Evolutionary conservation across 2,113 vertebrate genomes (phyloP).

Genomic region (Rhinopomastus cyanomelas): DNA sequence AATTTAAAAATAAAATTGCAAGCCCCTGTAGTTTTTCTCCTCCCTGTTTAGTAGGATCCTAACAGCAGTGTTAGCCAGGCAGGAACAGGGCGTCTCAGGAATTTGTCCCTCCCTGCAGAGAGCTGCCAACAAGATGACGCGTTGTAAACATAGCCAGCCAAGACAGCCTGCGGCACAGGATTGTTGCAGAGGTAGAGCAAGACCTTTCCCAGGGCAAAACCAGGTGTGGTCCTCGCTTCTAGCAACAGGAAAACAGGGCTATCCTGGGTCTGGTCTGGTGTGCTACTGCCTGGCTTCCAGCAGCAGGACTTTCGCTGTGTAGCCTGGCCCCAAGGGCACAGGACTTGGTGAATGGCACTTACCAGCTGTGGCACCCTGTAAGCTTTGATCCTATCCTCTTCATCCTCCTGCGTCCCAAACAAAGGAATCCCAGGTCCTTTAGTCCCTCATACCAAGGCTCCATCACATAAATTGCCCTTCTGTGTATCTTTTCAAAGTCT

Average conservation of each 20-base stretch:
- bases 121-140: constrained; percentile 41
- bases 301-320: not conserved
- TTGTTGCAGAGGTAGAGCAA: constrained; percentile 1
- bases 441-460: not conserved
- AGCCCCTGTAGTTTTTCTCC: not conserved
- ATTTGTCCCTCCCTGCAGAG: constrained; percentile 19
- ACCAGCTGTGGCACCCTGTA: not conserved
- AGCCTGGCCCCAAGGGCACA: not conserved
- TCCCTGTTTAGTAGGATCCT: not conserved
- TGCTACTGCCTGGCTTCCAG: not conserved
- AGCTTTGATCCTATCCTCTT: not conserved
- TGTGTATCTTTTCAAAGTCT: not conserved
- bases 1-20: not conserved
- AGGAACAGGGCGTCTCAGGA: constrained; percentile 16
- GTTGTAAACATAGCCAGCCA: constrained; percentile 17
- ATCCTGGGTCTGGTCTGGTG: fast-evolving
- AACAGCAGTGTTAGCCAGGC: not conserved
- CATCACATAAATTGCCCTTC: not conserved
- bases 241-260: not conserved
- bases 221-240: not conserved
- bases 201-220: not conserved
- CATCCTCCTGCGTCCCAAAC: not conserved
- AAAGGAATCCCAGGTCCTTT: not conserved
- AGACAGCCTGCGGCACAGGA: constrained; percentile 1
- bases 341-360: not conserved